A percentile compares a stretch with the other conserved stretches of the same genome.
These are phyloP conservation scores for Thymelicus acteon DNA, from an alignment of 2,888 invertebrate genomes.

Conservation along the genomic window DNA sequence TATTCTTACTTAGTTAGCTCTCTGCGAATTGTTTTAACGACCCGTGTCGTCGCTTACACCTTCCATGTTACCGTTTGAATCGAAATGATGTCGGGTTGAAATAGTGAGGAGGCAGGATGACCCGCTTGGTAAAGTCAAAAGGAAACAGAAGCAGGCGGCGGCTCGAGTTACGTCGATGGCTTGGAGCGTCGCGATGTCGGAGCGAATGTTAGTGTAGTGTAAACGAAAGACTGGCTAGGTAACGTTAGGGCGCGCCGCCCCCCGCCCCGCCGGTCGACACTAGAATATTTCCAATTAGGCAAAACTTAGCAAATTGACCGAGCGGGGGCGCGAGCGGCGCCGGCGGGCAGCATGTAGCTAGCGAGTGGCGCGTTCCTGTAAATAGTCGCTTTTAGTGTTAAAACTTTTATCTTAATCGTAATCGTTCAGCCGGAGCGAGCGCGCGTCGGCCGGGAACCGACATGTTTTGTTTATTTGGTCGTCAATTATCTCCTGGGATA, in stretches of 20 bases:
- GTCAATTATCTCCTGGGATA: no score
- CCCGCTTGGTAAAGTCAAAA: no score
- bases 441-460: conserved; percentile 17
- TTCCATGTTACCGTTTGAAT: no score
- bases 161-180: not conserved
- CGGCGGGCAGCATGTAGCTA: conserved; percentile 72
- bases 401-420: conserved; percentile 55
- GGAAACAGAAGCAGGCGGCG: not conserved
- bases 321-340: conserved; percentile 41
- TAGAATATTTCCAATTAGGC: not conserved
- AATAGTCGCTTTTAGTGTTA: conserved; percentile 77
- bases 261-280: conserved; percentile 8
- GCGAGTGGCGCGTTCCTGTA: conserved; percentile 74
- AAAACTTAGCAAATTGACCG: not conserved
- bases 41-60: no score
- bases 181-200: conserved; percentile 32
- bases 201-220: conserved; percentile 70
- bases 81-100: no score
- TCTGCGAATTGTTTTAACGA: not conserved
- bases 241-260: conserved; percentile 51
- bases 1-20: conserved; percentile 1
- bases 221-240: conserved; percentile 83
- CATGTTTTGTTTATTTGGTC: no score
- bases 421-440: conserved; percentile 34
- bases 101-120: no score